These are phyloP conservation scores for Cottoperca gobio DNA, from an alignment of 2,797 vertebrate species.

Conservation along the genomic window DNA sequence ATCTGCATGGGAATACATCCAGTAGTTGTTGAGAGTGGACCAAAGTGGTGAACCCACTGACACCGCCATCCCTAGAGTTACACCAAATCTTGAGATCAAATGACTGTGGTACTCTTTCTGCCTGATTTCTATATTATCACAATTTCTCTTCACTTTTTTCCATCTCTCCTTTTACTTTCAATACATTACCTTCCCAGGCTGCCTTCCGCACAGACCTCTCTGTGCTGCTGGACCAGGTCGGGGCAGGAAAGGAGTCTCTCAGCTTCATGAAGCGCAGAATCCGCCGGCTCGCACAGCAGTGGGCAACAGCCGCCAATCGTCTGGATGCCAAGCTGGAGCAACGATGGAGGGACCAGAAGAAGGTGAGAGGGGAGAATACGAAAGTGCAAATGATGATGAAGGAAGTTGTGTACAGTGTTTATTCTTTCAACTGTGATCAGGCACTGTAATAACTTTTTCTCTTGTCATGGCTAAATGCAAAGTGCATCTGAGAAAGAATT, in stretches of 20 bases:
- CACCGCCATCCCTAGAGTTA: no score
- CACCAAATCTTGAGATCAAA: neutral
- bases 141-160: slow-evolving; percentile 8
- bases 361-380: slow-evolving; percentile 72
- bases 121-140: neutral
- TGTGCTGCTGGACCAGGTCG: slow-evolving; percentile 92
- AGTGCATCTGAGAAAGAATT: neutral
- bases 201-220: slow-evolving; percentile 90
- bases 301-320: slow-evolving; percentile 87
- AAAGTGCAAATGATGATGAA: neutral
- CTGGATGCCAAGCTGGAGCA: slow-evolving; percentile 87
- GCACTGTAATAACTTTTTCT: neutral
- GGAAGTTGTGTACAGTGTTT: neutral
- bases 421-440: neutral
- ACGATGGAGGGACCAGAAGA: slow-evolving; percentile 89
- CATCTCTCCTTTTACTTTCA: neutral
- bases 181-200: slow-evolving; percentile 78
- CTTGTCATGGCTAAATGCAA: neutral
- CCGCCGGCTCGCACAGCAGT: slow-evolving; percentile 88
- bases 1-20: neutral
- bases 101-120: neutral
- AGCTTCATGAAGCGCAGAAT: slow-evolving; percentile 96
- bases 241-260: slow-evolving; percentile 93
- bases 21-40: neutral
- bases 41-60: neutral